Conservation (phyloP, 2,113 vertebrate genomes). For the Megaleporinus macrocephalus region DNA sequence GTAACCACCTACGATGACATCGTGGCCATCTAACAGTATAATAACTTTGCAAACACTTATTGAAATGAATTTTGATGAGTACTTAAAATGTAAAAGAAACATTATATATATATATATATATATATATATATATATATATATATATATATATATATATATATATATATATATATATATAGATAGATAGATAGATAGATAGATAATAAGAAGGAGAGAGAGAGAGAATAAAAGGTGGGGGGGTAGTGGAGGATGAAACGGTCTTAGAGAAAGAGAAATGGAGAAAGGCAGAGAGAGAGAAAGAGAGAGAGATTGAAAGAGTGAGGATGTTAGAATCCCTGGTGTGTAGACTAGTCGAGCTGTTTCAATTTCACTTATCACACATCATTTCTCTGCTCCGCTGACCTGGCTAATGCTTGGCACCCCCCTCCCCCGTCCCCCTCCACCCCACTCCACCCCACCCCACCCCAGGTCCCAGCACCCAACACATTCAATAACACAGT, state of each 20-base stretch:
- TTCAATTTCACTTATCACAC: conserved; percentile 55
- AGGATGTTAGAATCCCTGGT: background rate
- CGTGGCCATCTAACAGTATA: too few species aligned
- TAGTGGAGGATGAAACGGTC: background rate
- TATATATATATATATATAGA: too few species aligned
- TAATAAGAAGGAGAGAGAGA: background rate
- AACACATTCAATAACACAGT: background rate
- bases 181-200: too few species aligned
- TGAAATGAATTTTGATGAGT: too few species aligned
- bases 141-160: too few species aligned
- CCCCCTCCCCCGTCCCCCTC: background rate
- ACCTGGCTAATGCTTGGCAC: conserved; percentile 36
- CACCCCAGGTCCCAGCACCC: conserved; percentile 23
- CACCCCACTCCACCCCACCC: too few species aligned
- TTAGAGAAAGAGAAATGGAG: background rate
- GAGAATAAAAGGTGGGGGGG: background rate
- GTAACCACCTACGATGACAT: too few species aligned
- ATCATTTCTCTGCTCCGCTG: conserved; percentile 56
- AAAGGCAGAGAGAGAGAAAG: background rate
- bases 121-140: too few species aligned
- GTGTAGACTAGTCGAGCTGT: conserved; percentile 42
- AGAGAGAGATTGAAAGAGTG: conserved; percentile 19
- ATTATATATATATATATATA: too few species aligned
- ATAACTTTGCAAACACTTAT: too few species aligned
- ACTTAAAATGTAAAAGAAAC: too few species aligned